Percentiles rank a stretch among this genome's conserved stretches.
These are phyloP conservation scores for Lobophora halterata DNA, from an alignment of 2,888 invertebrate species.

Conservation along the genomic window DNA sequence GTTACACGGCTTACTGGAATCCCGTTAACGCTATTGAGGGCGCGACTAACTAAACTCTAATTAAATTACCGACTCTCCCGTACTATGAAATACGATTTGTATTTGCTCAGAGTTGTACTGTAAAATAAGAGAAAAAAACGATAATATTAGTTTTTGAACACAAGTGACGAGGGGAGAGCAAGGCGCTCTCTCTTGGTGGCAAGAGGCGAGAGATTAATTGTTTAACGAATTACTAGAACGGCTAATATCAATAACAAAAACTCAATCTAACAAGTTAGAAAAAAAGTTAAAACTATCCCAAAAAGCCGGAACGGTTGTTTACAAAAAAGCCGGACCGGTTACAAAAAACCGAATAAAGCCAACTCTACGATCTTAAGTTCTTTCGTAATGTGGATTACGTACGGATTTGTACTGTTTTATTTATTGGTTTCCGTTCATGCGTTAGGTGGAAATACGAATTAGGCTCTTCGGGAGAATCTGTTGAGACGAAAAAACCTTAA, in stretches of 20 bases:
- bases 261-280: too few species aligned
- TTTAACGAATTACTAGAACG: too few species aligned
- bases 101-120: constrained; percentile 25
- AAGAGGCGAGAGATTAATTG: too few species aligned
- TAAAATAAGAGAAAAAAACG: constrained; percentile 8
- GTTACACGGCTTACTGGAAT: constrained; percentile 41
- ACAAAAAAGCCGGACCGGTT: constrained; percentile 6
- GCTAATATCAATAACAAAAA: too few species aligned
- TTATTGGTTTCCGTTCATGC: constrained; percentile 29
- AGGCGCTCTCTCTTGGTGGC: too few species aligned
- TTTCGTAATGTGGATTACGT: constrained; percentile 31
- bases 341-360: too few species aligned
- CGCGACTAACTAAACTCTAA: constrained; percentile 61
- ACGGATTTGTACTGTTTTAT: constrained; percentile 29
- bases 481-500: constrained; percentile 2
- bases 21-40: constrained; percentile 64
- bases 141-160: too few species aligned
- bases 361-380: too few species aligned
- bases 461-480: constrained; percentile 11
- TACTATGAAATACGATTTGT: constrained; percentile 39
- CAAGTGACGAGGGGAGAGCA: too few species aligned
- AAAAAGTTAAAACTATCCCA: too few species aligned
- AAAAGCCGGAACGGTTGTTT: background rate
- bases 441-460: constrained; percentile 15
- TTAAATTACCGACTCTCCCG: constrained; percentile 55